These are phyloP conservation scores for Orbicella faveolata DNA, from an alignment of 64 coral and sea anemone genomes.

Conservation along the genomic window DNA sequence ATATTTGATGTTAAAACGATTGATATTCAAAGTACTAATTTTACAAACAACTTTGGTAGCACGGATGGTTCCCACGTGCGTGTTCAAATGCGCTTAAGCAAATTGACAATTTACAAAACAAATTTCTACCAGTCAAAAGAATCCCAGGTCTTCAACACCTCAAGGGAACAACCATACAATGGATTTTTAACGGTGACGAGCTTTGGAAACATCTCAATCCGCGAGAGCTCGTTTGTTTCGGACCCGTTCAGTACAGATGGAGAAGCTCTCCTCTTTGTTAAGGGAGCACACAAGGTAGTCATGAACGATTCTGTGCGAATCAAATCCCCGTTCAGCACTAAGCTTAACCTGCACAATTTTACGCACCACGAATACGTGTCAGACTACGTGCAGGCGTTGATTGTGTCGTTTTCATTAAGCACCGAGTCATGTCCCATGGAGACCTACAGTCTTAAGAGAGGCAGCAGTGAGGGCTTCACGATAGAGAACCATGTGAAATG, in stretches of 20 bases:
- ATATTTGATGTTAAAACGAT: not conserved
- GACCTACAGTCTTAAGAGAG: conserved; percentile 17
- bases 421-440: not conserved
- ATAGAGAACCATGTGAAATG: not conserved
- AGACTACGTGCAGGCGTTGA: not conserved
- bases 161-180: not conserved
- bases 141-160: not conserved
- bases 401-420: not conserved
- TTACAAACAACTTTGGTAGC: conserved; percentile 37
- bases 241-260: conserved; percentile 1
- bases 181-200: conserved; percentile 27
- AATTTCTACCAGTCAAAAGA: not conserved
- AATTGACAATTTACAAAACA: not conserved
- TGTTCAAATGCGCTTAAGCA: not conserved
- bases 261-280: not conserved
- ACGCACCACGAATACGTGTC: not conserved
- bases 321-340: not conserved
- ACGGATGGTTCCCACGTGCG: not conserved
- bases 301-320: conserved; percentile 11
- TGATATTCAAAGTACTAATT: not conserved
- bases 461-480: not conserved
- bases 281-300: not conserved
- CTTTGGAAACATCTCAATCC: not conserved
- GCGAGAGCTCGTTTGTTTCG: conserved; percentile 2
- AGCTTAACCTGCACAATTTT: not conserved